Evolutionary conservation across 2,888 invertebrate genomes (phyloP), one percentile per base, ranked within the genome.

Genomic region (Cataglyphis altisquamis): DNA sequence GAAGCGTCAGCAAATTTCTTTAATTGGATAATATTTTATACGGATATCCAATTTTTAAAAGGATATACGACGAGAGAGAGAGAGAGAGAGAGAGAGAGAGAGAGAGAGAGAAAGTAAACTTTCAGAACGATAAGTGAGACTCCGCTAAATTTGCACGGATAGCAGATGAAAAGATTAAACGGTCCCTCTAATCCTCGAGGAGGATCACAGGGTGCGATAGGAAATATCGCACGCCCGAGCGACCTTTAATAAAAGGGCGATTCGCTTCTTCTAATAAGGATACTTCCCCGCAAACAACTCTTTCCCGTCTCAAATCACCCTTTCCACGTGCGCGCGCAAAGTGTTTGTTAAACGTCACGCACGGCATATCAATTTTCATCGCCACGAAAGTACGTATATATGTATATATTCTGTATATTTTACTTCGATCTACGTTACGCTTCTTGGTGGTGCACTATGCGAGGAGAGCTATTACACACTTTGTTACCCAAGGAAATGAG

Each of bases 271-370:
- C 81, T 85, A 87, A 87, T 86, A 62, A 80, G 62, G 75, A 73
- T 60, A 36, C 72, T 60, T 32, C 12, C 62, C 78, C 73, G 66
- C 66, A 68, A 83, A 85, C 82, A 82, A 60, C 60, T 66, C 36
- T 36, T 6, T 36, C 57, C 75, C 64, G 74, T 67, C 85, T 85
- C 84, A 87, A 85, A 88, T 88, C 87, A 89, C 60, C 75, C 55
- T 57, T 73, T 55, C 21, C 62, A 60, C 72, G 60, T 80, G 78
- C 60, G 32, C 78, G 78, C 25, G 78, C 45, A 60, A 80, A 70
- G 78, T 80, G 78, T 80, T 80, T 70, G 72, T 72, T 80, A 80
- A 80, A 80, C 72, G 78, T 62, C 72, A 60, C 60, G 78, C 62
- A 80, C 15, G 41, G 25, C 68, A 78, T 45, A 60, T 62, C 78